A percentile compares a stretch with the other conserved stretches of the same genome.
Evolutionary conservation across 2,113 vertebrate genomes (phyloP).

Genomic region (Chaetorhynchus papuensis): DNA sequence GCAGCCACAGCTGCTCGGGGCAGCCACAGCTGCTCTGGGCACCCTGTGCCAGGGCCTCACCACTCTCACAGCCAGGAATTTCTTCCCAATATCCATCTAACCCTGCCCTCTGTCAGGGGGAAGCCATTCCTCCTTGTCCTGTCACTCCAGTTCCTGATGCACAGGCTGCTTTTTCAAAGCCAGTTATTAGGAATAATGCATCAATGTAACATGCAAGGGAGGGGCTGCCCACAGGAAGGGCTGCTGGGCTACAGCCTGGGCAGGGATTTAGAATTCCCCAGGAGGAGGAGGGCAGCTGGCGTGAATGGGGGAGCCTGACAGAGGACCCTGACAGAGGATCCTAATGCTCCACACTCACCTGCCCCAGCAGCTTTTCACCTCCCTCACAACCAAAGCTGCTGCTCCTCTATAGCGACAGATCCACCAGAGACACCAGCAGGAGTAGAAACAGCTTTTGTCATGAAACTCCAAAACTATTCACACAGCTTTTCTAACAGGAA

Average conservation of each 20-base stretch:
- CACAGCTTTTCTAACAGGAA: not conserved
- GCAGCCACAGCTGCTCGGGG: not conserved
- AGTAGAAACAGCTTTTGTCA: not conserved
- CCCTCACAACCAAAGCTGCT: not conserved
- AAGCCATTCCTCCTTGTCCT: not conserved
- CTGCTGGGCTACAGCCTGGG: not conserved
- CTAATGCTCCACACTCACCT: not conserved
- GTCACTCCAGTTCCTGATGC: not conserved
- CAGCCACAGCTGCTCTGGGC: not conserved
- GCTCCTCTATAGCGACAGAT: fast-evolving
- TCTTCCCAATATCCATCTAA: not conserved
- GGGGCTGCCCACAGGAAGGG: not conserved
- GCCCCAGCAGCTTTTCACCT: not conserved
- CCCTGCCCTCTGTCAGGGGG: not conserved
- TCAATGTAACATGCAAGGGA: not conserved
- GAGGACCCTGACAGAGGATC: fast-evolving
- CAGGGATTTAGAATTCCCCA: not conserved
- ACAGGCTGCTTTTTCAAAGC: not conserved
- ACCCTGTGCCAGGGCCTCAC: not conserved
- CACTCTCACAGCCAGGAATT: not conserved
- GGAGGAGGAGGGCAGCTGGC: not conserved
- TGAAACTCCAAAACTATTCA: not conserved
- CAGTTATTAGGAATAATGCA: not conserved
- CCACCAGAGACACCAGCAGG: not conserved
- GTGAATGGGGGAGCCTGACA: not conserved